phyloP scores from a whole-genome alignment of 2,797 vertebrate genomes.

The Sciaenops ocellatus region DNA sequence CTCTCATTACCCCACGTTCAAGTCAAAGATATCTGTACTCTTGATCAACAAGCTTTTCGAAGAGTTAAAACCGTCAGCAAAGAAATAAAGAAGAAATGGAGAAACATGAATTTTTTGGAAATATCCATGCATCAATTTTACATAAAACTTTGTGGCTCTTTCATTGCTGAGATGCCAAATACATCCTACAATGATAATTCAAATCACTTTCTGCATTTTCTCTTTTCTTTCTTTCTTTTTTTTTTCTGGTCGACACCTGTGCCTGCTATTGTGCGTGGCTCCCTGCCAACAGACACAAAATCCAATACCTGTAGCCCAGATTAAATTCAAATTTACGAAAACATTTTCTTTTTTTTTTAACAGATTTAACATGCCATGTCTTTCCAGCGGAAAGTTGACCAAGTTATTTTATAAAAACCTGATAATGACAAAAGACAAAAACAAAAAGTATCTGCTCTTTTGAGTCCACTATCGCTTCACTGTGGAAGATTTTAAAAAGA shows the following conservation, averaged over 20 bases:
- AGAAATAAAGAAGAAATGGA: not conserved
- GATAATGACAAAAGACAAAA: conserved; percentile 17
- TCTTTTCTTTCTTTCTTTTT: conserved; percentile 20
- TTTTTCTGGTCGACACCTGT: conserved; percentile 76
- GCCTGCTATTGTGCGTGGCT: conserved; percentile 74
- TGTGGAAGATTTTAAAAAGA: not conserved
- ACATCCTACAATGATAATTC: conserved; percentile 66
- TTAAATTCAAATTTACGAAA: conserved; percentile 70
- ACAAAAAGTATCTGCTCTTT: conserved; percentile 9
- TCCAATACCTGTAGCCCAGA: conserved; percentile 72
- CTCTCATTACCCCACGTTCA: conserved; percentile 93
- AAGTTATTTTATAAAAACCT: conserved; percentile 26
- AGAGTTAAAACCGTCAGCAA: conserved; percentile 34
- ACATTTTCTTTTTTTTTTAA: conserved; percentile 40
- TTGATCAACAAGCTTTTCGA: conserved; percentile 87
- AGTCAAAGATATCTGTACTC: conserved; percentile 84
- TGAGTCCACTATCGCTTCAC: not conserved
- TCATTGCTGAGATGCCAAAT: conserved; percentile 56
- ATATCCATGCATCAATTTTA: conserved; percentile 33
- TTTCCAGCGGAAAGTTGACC: conserved; percentile 35
- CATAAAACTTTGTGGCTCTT: conserved; percentile 59
- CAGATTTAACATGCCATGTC: conserved; percentile 41
- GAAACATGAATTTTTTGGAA: conserved; percentile 39
- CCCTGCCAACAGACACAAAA: conserved; percentile 71
- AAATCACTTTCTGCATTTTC: conserved; percentile 68